phyloP scores from a whole-genome alignment of 2,888 invertebrate genomes.

The Alviniconcha strummeri region DNA sequence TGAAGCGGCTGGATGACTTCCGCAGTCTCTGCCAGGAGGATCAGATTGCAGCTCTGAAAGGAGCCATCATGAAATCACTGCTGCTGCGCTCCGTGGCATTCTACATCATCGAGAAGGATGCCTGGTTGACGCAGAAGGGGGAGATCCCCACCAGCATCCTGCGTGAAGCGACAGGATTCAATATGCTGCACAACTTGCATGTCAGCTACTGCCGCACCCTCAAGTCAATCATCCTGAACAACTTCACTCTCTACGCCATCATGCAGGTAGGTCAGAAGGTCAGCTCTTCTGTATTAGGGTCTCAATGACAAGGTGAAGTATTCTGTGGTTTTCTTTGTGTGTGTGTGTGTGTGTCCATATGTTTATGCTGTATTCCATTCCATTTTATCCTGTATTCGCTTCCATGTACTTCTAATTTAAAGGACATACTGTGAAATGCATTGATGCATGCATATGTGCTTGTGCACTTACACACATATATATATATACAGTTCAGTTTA shows the following conservation, averaged over 20 bases:
- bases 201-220: conserved; percentile 67
- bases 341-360: too few relatives aligned
- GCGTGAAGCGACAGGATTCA: conserved; percentile 84
- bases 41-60: conserved; percentile 90
- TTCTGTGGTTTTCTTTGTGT: too few relatives aligned
- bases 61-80: conserved; percentile 78
- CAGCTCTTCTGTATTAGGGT: too few relatives aligned
- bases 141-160: conserved; percentile 89
- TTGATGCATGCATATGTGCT: too few relatives aligned
- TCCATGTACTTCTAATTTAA: too few relatives aligned
- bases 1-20: conserved; percentile 83
- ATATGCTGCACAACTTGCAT: conserved; percentile 68
- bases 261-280: conserved; percentile 29
- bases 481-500: too few relatives aligned
- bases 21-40: conserved; percentile 95
- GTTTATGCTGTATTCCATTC: too few relatives aligned
- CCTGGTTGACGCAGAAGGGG: conserved; percentile 85
- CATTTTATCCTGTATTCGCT: too few relatives aligned
- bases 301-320: too few relatives aligned
- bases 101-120: conserved; percentile 90
- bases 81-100: conserved; percentile 93
- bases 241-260: conserved; percentile 92
- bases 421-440: too few relatives aligned
- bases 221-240: conserved; percentile 79
- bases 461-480: too few relatives aligned